A percentile compares a stretch with the other conserved stretches of the same genome.
Evolutionary conservation across 1,140 invertebrate genomes (phyloP).

Genomic region (Ostrea denselamellosa): DNA sequence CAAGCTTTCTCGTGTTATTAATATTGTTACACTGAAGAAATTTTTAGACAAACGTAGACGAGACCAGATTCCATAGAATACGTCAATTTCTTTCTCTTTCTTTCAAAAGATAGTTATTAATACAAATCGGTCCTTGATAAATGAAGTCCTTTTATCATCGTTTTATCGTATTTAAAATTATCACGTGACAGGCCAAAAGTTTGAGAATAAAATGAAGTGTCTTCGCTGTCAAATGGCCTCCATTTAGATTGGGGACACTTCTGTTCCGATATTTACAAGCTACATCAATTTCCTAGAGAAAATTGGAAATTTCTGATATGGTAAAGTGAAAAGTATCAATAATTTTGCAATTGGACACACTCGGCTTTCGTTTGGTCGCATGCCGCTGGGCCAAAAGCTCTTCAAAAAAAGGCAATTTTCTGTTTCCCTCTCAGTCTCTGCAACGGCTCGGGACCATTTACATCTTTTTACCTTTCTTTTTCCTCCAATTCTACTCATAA

Average conservation of each 20-base stretch:
- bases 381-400: not conserved
- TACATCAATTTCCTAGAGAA: not conserved
- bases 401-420: not conserved
- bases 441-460: not conserved
- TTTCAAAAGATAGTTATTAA: too few species aligned
- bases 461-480: constrained; percentile 16
- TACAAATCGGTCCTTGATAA: too few species aligned
- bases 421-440: not conserved
- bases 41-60: too few species aligned
- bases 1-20: too few species aligned
- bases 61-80: too few species aligned
- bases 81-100: too few species aligned
- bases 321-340: constrained; percentile 1
- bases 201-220: not conserved
- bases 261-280: not conserved
- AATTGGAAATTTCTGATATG: constrained; percentile 18
- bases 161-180: too few species aligned
- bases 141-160: too few species aligned
- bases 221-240: not conserved
- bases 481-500: not conserved
- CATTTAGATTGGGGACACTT: not conserved
- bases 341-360: not conserved
- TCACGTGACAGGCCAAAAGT: not conserved
- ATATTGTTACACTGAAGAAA: too few species aligned
- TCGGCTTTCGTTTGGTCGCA: not conserved